Evolutionary conservation across 1,140 invertebrate species (phyloP), one percentile per base, ranked within the genome.

Genomic region (Microplitis demolitor): DNA sequence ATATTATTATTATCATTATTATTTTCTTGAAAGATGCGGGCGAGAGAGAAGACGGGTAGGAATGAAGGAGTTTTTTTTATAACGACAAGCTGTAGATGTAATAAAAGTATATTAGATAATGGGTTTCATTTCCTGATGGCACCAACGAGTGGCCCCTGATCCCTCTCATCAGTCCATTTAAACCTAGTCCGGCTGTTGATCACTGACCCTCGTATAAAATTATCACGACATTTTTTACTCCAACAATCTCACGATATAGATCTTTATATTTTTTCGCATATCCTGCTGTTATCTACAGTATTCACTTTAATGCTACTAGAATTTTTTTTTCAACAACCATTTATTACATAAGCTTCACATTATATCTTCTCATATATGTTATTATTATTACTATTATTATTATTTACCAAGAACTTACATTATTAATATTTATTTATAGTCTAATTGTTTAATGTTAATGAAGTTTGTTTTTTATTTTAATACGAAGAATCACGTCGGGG

Each of bases 51-150:
- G 50, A 60, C 31, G 37, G 31, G 53, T 16, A 60, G 24, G 66
- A 74, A 75, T 74, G 71, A 76, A 60, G 64, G 76, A 80, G 64
- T 70, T 74, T 62, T 78, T 78, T 77, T 81, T 78, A 39, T 8
- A 77, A 77, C 75, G 76, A 69, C 31, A 70, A 64, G 61, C 71
- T 68, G 67, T 62, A 75, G 69, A 79, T 73, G 75, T 74, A 80
- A 81, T 80, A 79, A 80, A 80, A 80, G 73, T 82, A 80, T 76
- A 82, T 82, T 81, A 81, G 78, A 81, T 82, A 81, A 82, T 82
- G 78, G 69, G 67, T 74, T 78, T 70, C 78, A 81, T 79, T 82
- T 82, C 78, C 79, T 81, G 78, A 69, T 74, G 75, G 56, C 64
- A 58, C 16, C 16, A 66, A 50, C 35, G 53, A 61, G 69, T 60